Percentiles rank a stretch among this genome's conserved stretches.
Evolutionary conservation across 2,888 invertebrate species (phyloP).

Genomic region (Acanthosepion pharaonis): DNA sequence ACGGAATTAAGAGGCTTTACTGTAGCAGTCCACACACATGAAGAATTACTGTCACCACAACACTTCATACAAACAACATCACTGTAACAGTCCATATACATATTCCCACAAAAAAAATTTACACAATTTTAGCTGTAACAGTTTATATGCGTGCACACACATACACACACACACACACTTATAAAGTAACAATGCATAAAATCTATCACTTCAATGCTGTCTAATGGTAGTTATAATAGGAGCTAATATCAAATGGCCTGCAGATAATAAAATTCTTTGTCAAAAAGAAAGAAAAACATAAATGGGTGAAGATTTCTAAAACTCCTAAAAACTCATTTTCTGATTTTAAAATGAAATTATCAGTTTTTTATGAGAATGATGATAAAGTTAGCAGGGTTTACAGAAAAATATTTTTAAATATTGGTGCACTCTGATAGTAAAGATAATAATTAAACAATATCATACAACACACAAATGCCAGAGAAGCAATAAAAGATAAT

Average conservation of each 20-base stretch:
- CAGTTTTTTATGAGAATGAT: not conserved
- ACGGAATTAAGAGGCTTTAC: constrained; percentile 49
- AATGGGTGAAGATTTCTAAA: not conserved
- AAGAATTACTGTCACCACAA: not conserved
- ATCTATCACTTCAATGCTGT: not conserved
- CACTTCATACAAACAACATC: constrained; percentile 24
- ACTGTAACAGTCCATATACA: not conserved
- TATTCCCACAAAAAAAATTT: not conserved
- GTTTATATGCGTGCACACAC: too few relatives aligned
- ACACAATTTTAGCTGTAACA: not conserved
- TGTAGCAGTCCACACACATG: constrained; percentile 4
- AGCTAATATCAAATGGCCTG: not conserved
- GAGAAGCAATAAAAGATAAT: not conserved
- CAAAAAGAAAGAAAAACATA: not conserved
- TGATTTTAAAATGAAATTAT: not conserved
- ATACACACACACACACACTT: too few relatives aligned
- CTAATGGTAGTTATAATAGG: not conserved
- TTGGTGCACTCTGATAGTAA: not conserved
- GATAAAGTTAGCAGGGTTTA: constrained; percentile 24
- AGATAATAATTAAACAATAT: not conserved
- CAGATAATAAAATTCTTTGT: not conserved
- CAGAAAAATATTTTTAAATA: not conserved
- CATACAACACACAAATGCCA: constrained; percentile 8
- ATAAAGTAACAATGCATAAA: not conserved
- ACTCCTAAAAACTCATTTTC: not conserved